Percentiles rank a stretch among this genome's conserved stretches.
Evolutionary conservation across 1,140 invertebrate genomes (phyloP).

Genomic region (roundworm (Caenorhabditis elegans)): WBcel235 BX284605.5:11959501-11960000

Average conservation of each 20-base stretch:
- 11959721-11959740: constrained; percentile 27
- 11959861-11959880: not conserved
- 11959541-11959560: too few species aligned
- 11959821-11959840: constrained; percentile 30
- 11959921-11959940: constrained; percentile 20
- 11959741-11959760: constrained; percentile 28
- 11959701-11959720: not conserved
- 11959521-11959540: too few species aligned
- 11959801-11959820: constrained; percentile 32
- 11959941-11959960: not conserved
- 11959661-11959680: too few species aligned
- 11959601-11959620: too few species aligned
- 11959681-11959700: not conserved
- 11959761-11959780: constrained; percentile 1
- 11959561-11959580: too few species aligned
- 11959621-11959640: too few species aligned
- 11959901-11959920: constrained; percentile 33
- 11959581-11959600: too few species aligned
- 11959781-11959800: not conserved
- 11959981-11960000: not conserved
- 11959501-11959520: too few species aligned
- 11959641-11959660: too few species aligned
- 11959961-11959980: not conserved
- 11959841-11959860: constrained; percentile 24
- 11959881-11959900: not conserved